Percentiles rank a stretch among this genome's conserved stretches.
Evolutionary conservation across 2,888 invertebrate species (phyloP).

Genomic region (Ormyrus pomaceus): DNA sequence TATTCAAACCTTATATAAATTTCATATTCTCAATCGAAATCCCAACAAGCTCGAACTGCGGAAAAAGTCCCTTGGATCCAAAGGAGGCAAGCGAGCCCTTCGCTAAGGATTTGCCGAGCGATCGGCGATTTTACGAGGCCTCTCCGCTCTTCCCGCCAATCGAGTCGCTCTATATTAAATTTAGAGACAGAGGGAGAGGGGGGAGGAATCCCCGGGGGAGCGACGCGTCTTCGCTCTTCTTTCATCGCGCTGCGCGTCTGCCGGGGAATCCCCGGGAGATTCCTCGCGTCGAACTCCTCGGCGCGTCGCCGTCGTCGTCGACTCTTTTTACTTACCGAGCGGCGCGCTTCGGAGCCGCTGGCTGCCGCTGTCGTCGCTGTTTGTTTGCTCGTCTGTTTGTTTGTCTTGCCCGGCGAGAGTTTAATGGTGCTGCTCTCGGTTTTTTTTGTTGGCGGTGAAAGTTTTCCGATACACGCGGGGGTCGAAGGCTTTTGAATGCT

Average conservation of each 20-base stretch:
- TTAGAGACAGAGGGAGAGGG: constrained; percentile 61
- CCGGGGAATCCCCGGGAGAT: constrained; percentile 27
- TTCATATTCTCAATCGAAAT: too few species aligned
- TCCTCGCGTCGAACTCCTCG: neutral
- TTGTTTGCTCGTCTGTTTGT: too few species aligned
- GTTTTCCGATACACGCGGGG: too few species aligned
- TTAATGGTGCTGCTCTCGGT: too few species aligned
- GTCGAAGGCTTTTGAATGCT: too few species aligned
- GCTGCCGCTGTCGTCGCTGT: neutral
- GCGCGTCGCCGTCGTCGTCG: neutral
- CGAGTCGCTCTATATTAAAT: constrained; percentile 73
- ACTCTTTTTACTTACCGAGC: neutral
- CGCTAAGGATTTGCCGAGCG: constrained; percentile 67
- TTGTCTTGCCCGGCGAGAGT: too few species aligned
- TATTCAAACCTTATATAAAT: too few species aligned
- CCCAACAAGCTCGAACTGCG: too few species aligned
- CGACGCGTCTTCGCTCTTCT: neutral
- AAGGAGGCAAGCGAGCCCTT: too few species aligned
- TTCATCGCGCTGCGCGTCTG: neutral
- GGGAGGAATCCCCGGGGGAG: constrained; percentile 21
- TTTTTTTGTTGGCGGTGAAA: too few species aligned
- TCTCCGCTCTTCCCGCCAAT: constrained; percentile 65
- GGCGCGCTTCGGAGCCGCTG: neutral
- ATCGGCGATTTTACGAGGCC: constrained; percentile 72
- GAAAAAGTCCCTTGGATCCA: too few species aligned